Evolutionary conservation across 2,888 invertebrate genomes (phyloP).

Genomic region (Apoda limacodes): DNA sequence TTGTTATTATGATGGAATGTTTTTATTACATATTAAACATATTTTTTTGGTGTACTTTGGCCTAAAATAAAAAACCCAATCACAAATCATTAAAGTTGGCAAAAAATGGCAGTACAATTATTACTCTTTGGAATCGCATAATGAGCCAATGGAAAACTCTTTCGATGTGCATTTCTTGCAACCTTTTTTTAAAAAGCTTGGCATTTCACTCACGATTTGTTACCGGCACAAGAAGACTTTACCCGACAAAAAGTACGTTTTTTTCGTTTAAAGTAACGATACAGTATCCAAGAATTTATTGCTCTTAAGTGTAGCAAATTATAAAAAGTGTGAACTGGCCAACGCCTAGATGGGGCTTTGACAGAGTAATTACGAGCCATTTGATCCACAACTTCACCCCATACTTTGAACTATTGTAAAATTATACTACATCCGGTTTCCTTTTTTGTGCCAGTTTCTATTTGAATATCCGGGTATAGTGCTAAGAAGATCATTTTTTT

Average conservation of each 20-base stretch:
- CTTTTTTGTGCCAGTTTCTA: conserved; percentile 6
- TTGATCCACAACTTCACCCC: conserved; percentile 8
- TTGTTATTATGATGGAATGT: background rate
- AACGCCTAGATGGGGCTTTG: conserved; percentile 6
- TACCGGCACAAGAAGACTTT: background rate
- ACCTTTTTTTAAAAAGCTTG: background rate
- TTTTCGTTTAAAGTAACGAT: background rate
- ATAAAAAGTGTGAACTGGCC: conserved; percentile 7
- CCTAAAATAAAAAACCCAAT: too few relatives aligned
- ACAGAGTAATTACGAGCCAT: conserved; percentile 8
- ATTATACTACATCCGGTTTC: conserved; percentile 7
- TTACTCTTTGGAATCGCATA: background rate
- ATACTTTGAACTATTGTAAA: conserved; percentile 10
- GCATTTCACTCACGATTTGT: background rate
- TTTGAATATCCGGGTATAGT: conserved; percentile 11
- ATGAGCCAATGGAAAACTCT: background rate
- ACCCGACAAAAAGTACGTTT: background rate
- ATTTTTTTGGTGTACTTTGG: background rate
- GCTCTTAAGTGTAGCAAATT: background rate
- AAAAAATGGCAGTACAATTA: background rate
- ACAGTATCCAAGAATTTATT: background rate
- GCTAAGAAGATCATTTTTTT: conserved; percentile 11
- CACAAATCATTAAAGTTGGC: background rate
- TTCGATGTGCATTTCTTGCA: background rate
- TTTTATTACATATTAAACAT: background rate